These are phyloP conservation scores for Drosophila rubida DNA, from an alignment of 2,888 invertebrate genomes.

Conservation along the genomic window DNA sequence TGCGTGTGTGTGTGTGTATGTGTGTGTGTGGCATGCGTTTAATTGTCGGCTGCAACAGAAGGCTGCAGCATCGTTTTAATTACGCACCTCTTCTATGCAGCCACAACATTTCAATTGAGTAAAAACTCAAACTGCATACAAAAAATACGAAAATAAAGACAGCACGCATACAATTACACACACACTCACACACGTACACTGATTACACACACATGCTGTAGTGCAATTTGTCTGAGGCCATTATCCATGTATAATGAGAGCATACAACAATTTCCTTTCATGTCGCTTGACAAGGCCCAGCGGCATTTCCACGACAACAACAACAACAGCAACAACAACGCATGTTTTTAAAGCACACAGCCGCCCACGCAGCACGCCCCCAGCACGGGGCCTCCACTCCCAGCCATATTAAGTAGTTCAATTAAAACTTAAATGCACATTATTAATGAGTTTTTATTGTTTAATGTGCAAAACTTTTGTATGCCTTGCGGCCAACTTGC, in stretches of 20 bases:
- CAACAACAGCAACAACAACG: conserved; percentile 17
- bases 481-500: conserved; percentile 55
- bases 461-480: conserved; percentile 65
- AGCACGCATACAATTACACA: background rate
- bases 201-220: conserved; percentile 9
- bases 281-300: conserved; percentile 42
- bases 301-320: conserved; percentile 30
- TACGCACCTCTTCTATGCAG: conserved; percentile 72
- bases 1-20: conserved; percentile 26
- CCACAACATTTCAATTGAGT: conserved; percentile 63
- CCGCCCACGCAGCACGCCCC: background rate
- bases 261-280: conserved; percentile 64
- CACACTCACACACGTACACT: background rate
- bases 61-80: conserved; percentile 68
- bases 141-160: conserved; percentile 16
- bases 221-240: conserved; percentile 57
- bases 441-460: conserved; percentile 80
- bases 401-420: conserved; percentile 74
- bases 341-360: conserved; percentile 28
- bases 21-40: conserved; percentile 70
- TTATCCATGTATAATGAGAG: conserved; percentile 56
- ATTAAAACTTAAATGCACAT: conserved; percentile 77
- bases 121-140: conserved; percentile 57
- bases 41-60: conserved; percentile 60
- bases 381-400: background rate